Base-by-base conservation (phyloP, 2,888 invertebrate genomes). In the Leptopilina syphax region DNA sequence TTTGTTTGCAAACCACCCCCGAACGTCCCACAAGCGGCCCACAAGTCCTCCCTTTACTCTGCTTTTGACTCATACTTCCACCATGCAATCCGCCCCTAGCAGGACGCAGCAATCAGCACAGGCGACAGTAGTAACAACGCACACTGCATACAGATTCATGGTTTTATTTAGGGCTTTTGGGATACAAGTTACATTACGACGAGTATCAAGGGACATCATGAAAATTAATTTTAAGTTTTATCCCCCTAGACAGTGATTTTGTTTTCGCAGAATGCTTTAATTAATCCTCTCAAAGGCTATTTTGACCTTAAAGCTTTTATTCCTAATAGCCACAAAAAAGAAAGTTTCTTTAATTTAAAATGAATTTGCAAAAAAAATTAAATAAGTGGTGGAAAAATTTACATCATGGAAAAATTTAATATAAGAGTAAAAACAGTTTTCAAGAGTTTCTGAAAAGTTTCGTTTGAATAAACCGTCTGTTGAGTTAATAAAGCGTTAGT, bases 1-100 rank as follows among this genome's bases (percentile, higher is more conserved):
- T 89, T 89, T 88, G 89, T 89, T 89, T 89, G 89, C 88, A 88
- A 89, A 85, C 88, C 86, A 85, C 85, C 88, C 86, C 83, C 79
- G 80, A 84, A 82, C 85, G 84, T 80, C 83, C 81, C 80, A 83
- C 81, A 80, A 84, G 83, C 85, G 84, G 81, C 83, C 81, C 80
- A 83, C 81, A 84, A 85, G 80, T 83, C 85, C 84, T 85, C 84
- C 86, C 83, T 54, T 24, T 13, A 41, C 47, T 50, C 70, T 50
- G 12, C 50, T 70, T 13, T 27, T 7, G 13, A 27, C 34, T 76
- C 47, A 44, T 63, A 63, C 24, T 73, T 44, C 18, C 67, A 81
- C 81, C 80, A 81, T 77, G 80, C 87, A 85, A 84, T 84, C 85
- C 84, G 82, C 78, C 81, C 83, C 81, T 63, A 85, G 83, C 85